Evolutionary conservation across 1,140 invertebrate species (phyloP), one percentile per base, ranked within the genome.

Genomic region (Drosophila funebris): DNA sequence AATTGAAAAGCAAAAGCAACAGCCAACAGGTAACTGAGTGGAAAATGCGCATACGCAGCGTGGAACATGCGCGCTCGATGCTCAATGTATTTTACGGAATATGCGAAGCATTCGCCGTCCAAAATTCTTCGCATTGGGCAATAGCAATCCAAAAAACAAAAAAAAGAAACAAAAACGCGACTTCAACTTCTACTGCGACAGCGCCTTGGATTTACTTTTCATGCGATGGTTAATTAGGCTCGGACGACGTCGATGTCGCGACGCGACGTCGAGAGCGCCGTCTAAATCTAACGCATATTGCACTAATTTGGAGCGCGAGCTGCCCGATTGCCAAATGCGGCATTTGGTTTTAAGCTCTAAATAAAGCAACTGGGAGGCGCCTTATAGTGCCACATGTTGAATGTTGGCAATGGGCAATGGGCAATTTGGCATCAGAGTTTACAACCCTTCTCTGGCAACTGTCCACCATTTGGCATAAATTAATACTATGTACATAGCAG

Each of bases 41-140:
- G 18, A 70, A 81, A 83, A 78, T 75, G 74, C 76, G 73, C 64
- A 85, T 77, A 77, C 76, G 81, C 81, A 43, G 63, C 69, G 69
- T 80, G 81, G 56, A 36, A 70, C 76, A 52, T 11, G 54, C 41
- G 72, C 60, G 54, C 53, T 69, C 44, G 24, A 9, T 64, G 60
- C 73, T 68, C n/a, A n/a, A n/a, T n/a, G n/a, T n/a, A n/a, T n/a
- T 64, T 74, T 44, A 36, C 41, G 39, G 52, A 73, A 57, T 16
- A 64, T 66, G 20, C 33, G 31, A 33, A 44, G 60, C 54, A 73
- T 73, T 68, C 48, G 44, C 27, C 22, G 22, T 36, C 20, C 9
- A 18, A 48, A 52, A 69, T 60, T 61, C 64, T 69, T 60, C 14
- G 39, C 61, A 78, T 85, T 87, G 82, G 54, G 82, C 67, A 85